Base-by-base conservation (phyloP, 2,113 vertebrate genomes). In the Panurus biarmicus region DNA sequence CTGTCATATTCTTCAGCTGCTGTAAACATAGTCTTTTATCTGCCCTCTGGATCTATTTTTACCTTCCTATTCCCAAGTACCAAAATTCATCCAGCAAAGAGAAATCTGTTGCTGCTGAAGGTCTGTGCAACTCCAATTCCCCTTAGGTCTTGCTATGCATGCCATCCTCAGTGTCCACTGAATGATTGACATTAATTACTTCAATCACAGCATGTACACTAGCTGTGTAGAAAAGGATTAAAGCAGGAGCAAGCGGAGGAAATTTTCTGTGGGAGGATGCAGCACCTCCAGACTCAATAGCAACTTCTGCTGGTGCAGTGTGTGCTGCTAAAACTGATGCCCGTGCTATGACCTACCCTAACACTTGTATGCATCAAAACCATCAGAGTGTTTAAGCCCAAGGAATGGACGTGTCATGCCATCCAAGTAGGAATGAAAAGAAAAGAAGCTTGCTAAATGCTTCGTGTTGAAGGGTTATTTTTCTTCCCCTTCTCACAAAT, bases 161-260 rank as follows among this genome's bases (percentile, higher is more conserved):
- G 75, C 75, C 60, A n/a, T 58, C 75, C 58, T 76, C 67, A 82
- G 45, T 76, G 71, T 85, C 91, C 95, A 48, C 54, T 9, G n/a
- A 80, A 76, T 95, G 95, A 95, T 4, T 94, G 94, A 88, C 96
- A 83, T 85, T 95, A 94, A 95, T 95, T 95, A 94, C 87, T 94
- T 95, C 85, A 91, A 45, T 85, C 94, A 89, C 96, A 96, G 94
- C 90, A 90, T 18, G 93, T 77, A 83, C 69, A 62, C 67, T 42
- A 73, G 35, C 54, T 75, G 70, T 65, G 11, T 56, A 38, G 87
- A 90, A 91, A 92, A 73, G 66, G 74, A 87, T 83, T 83, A 89
- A 79, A 94, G 62, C 35, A 70, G 12, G 35, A 93, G 60, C 14
- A 79, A 93, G 75, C 10, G 44, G 67, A 79, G 42, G 42, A 87